A percentile compares a stretch with the other conserved stretches of the same genome.
Conservation (phyloP, 2,888 invertebrate species). For the Drosophila colorata region DNA sequence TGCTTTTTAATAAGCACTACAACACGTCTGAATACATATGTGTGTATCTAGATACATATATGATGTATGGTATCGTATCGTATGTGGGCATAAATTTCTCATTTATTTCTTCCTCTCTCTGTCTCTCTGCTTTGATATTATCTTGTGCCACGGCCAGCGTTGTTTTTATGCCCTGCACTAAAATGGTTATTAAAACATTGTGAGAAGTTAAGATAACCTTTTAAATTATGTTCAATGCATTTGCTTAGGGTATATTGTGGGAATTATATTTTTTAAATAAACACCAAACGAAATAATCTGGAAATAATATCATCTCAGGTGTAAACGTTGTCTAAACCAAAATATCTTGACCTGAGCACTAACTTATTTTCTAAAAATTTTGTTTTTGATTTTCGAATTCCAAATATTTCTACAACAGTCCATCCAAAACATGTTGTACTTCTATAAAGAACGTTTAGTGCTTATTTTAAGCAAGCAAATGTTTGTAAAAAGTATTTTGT, state of each 20-base stretch:
- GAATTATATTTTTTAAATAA: too few relatives aligned
- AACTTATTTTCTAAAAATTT: too few relatives aligned
- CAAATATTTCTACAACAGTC: too few relatives aligned
- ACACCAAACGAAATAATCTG: too few relatives aligned
- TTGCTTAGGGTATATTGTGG: background rate
- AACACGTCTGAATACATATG: constrained; percentile 9
- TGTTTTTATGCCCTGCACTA: constrained; percentile 39
- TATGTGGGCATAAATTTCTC: constrained; percentile 48
- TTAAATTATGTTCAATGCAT: background rate
- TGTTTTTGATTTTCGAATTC: too few relatives aligned
- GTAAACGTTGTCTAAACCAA: too few relatives aligned
- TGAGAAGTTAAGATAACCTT: background rate
- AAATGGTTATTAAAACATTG: constrained; percentile 21
- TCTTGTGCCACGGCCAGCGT: constrained; percentile 27
- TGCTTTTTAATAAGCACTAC: constrained; percentile 72
- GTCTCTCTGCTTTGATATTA: constrained; percentile 24
- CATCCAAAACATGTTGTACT: too few relatives aligned
- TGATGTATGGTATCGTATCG: constrained; percentile 27
- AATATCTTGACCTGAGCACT: too few relatives aligned
- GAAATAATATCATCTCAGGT: too few relatives aligned
- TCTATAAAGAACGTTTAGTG: too few relatives aligned
- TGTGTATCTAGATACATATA: constrained; percentile 1
- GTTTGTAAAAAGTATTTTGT: too few relatives aligned
- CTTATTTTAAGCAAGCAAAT: too few relatives aligned
- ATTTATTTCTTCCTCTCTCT: constrained; percentile 10